Base-by-base conservation (phyloP, 2,113 vertebrate species). In the Columba janthina region DNA sequence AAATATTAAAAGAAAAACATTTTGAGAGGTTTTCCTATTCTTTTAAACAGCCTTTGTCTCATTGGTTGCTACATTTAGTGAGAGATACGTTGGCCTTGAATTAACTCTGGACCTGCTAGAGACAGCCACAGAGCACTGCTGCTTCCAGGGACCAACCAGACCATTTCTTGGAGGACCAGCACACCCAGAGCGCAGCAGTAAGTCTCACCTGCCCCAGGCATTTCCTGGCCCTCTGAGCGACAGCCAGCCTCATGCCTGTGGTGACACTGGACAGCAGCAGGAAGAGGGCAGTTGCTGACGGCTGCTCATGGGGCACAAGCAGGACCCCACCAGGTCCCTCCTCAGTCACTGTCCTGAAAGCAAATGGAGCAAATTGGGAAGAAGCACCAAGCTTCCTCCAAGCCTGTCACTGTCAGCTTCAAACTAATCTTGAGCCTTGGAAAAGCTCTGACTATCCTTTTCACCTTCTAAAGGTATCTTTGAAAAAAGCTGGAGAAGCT, bases 301-400 rank as follows among this genome's bases (percentile, higher is more conserved):
- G 31, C 60, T 53, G 79, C 66, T 42, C 31, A 8, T 0, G 1
- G 12, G 15, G 1, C 25, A 32, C 0, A 2, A 76, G 40, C 46
- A 50, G 28, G 42, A 46, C 24, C n/a, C 24, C 36, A 15, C 7
- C 0, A 0, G 5, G 5, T 19, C 73, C n/a, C 34, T 78, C 32
- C 32, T 12, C 25, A 17, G 57, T n/a, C 36, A 38, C 78, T 28
- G 7, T 32, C 54, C 20, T 36, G 44, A 9, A 14, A 7, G 11
- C n/a, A 17, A 13, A 26, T 10, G 13, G 61, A 78, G 6, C 36
- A 60, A 36, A 36, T 1, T 10, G 42, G 51, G 25, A 64, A 29
- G 17, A 22, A 74, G 53, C 28, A 38, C 15, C 25, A 40, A 78
- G 29, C n/a, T 54, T 34, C 25, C 46, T 67, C 58, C 15, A 32